Base-by-base conservation (phyloP, 2,113 vertebrate species). In the Heterocephalus glaber region DNA sequence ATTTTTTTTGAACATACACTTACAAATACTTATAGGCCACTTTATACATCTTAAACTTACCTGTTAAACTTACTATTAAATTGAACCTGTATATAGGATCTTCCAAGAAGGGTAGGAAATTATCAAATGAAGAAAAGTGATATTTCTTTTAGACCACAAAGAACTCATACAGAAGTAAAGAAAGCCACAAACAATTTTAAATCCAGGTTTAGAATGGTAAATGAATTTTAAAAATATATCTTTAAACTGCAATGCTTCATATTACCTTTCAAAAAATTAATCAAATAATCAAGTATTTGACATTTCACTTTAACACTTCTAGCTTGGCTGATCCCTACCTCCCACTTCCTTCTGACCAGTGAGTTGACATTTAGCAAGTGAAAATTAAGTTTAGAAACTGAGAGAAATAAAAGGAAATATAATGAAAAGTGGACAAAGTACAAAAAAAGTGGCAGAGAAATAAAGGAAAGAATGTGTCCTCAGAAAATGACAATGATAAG, bases 301-400 rank as follows among this genome's bases (percentile, higher is more conserved):
- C 9, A 60, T 38, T 77, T 11, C 33, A 66, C n/a, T 86, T n/a
- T 44, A 60, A 89, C 95, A 91, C 58, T 58, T 26, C 38, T 84
- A 24, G 9, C 0, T n/a, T 95, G 28, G 60, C 19, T 93, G 11
- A 58, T 47, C 14, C 38, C 19, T 10, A 77, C 0, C 16, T 5
- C 2, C 38, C n/a, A 63, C 17, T 20, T 9, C 17, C 0, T 65
- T 70, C 41, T 74, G 28, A 68, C n/a, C 24, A 5, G 6, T 74
- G 52, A 89, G 35, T 35, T 83, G 35, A 86, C 35, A 94, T 92
- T 89, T 86, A 87, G 13, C 54, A 92, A 95, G 84, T 74, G 61
- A 33, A 83, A 84, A 24, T 47, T 89, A 92, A 82, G 1, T 56
- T 92, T 72, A 84, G 44, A 80, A 92, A 5, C 8, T 90, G 16